Percentiles rank a stretch among this genome's conserved stretches.
Evolutionary conservation across 2,113 vertebrate genomes (phyloP).

Genomic region (Eurypyga helias): DNA sequence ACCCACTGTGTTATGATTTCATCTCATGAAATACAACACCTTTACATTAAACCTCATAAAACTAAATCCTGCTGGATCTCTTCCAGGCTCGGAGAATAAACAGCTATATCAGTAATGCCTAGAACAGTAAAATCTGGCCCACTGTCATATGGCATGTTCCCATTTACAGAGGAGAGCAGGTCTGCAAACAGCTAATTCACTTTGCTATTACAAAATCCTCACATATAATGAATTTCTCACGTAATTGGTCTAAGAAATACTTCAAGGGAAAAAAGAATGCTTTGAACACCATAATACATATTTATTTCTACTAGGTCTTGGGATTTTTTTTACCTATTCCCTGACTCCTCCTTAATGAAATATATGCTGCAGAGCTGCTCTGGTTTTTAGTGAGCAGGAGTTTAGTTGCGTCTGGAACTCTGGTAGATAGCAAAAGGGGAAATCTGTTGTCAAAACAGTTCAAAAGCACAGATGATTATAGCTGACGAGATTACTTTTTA

Average conservation of each 20-base stretch:
- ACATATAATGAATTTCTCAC: constrained; percentile 67
- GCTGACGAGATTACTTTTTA: not conserved
- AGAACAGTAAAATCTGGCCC: constrained; percentile 71
- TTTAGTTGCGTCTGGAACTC: not conserved
- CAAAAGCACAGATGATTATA: not conserved
- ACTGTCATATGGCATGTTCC: constrained; percentile 62
- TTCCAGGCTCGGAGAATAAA: constrained; percentile 78
- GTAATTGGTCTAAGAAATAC: constrained; percentile 60
- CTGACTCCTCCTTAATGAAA: not conserved
- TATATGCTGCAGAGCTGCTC: not conserved
- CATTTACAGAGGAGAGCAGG: constrained; percentile 42
- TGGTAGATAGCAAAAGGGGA: not conserved
- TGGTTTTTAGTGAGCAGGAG: not conserved
- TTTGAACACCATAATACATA: constrained; percentile 22
- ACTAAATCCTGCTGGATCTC: constrained; percentile 76
- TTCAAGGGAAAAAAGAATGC: constrained; percentile 27
- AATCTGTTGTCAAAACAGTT: not conserved
- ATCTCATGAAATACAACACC: constrained; percentile 86
- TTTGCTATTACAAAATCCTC: constrained; percentile 69
- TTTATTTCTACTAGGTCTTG: constrained; percentile 10
- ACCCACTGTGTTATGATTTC: constrained; percentile 86
- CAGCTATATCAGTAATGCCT: constrained; percentile 77
- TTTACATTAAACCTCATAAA: constrained; percentile 86
- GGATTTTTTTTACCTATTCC: not conserved
- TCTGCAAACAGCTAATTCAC: constrained; percentile 67